Evolutionary conservation across 2,888 invertebrate species (phyloP), one percentile per base, ranked within the genome.

Genomic region (Lydus trimaculatus): DNA sequence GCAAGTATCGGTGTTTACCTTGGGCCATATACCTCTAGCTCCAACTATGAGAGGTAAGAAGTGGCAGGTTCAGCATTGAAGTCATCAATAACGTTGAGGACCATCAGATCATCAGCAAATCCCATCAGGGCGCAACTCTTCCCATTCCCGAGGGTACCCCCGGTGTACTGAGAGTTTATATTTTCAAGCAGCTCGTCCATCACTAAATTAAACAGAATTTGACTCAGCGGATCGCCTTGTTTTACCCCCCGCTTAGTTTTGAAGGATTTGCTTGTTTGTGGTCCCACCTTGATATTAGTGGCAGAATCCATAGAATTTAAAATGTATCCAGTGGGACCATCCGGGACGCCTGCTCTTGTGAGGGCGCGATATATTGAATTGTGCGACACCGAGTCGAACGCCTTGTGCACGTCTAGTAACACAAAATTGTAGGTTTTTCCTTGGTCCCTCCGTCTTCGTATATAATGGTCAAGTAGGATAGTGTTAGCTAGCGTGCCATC

Each of bases 171-270:
- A 7, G 6, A 1, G 31, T 31, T 31, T 1, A 31, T 7, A 7
- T 7, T 31, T 1, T 1, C 7, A 6, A 31, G 4, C 31, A 31
- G 8, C 31, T 31, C 31, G 31, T 31, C 31, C 31, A 31, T 31
- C 1, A 31, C 31, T 7, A 31, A 7, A 31, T 31, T 31, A 31
- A 36, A 36, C 13, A 36, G 13, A 36, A 36, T 9, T 0, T 78
- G 78, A 20, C 83, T 82, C 11, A 85, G 70, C 0, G 84, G 84
- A 67, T 85, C 84, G 0, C 85, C 85, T 72, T 85, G 86, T 11
- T 82, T 78, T 2, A 85, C 85, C 0, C 84, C 84, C 28, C 81
- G 76, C 0, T 23, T 63, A 3, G 79, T 70, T 0, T 36, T 36
- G 9, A 75, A 0, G 0, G 23, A 13, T 79, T 73, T 9, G 52